Evolutionary conservation across 1,140 invertebrate genomes (phyloP).

Genomic region (Palaemon carinicauda): DNA sequence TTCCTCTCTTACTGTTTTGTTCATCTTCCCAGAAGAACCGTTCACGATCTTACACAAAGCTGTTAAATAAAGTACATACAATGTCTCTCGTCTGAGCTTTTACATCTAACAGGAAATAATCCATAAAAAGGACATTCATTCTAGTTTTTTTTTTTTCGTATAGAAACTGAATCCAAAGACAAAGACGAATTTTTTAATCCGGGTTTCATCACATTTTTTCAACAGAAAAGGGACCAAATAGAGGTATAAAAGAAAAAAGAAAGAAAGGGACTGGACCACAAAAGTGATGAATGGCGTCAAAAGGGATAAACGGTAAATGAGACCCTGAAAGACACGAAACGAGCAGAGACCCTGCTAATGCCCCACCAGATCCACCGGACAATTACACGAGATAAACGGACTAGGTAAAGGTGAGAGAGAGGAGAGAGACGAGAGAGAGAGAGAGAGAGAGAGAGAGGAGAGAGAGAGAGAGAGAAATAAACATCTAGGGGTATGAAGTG

Average conservation of each 20-base stretch:
- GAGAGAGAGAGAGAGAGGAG: not conserved
- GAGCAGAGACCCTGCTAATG: not conserved
- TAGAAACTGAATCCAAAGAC: too few species aligned
- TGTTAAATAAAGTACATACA: too few species aligned
- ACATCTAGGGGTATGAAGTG: not conserved
- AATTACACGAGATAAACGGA: not conserved
- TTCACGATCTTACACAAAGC: too few species aligned
- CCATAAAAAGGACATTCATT: too few species aligned
- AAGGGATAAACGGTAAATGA: not conserved
- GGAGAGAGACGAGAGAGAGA: not conserved
- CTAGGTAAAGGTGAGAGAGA: not conserved
- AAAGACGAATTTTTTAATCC: too few species aligned
- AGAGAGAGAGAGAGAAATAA: not conserved
- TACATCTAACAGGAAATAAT: too few species aligned
- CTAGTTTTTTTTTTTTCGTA: too few species aligned
- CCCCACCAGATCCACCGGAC: not conserved
- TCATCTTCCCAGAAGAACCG: too few species aligned
- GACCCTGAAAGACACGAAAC: not conserved
- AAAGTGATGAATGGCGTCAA: not conserved
- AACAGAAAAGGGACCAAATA: not conserved
- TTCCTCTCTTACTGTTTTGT: too few species aligned
- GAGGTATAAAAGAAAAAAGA: not conserved
- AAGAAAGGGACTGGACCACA: not conserved
- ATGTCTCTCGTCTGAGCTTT: too few species aligned
- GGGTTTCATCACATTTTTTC: too few species aligned